Percentiles rank a stretch among this genome's conserved stretches.
These are phyloP conservation scores for Dorcus parallelipipedus DNA, from an alignment of 2,888 invertebrate species.

Conservation along the genomic window DNA sequence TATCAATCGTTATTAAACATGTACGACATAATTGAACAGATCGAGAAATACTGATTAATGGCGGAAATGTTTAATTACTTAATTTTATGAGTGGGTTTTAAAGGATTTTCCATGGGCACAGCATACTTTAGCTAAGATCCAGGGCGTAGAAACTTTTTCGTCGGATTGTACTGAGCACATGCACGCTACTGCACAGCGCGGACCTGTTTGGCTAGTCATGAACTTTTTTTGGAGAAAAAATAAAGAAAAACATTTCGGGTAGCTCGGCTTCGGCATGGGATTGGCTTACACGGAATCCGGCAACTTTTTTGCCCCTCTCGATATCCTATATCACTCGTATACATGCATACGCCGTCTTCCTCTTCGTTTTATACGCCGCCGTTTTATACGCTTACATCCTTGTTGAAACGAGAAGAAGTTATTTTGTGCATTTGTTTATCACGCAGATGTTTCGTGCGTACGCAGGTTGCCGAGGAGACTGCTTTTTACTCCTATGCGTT, in stretches of 20 bases:
- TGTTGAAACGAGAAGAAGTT: background rate
- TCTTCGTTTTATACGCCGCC: background rate
- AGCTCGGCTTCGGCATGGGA: slow-evolving; percentile 17
- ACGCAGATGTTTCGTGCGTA: slow-evolving; percentile 12
- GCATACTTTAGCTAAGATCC: too few relatives aligned
- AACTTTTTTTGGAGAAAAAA: slow-evolving; percentile 17
- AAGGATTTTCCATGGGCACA: too few relatives aligned
- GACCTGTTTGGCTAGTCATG: slow-evolving; percentile 16
- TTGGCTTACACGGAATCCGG: slow-evolving; percentile 16
- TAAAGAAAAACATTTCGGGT: slow-evolving; percentile 19
- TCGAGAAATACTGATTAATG: too few relatives aligned
- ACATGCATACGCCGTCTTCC: background rate
- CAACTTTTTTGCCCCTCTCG: slow-evolving; percentile 17
- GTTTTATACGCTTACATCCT: background rate
- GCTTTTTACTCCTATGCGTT: too few relatives aligned
- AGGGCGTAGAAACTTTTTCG: background rate
- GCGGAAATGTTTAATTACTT: too few relatives aligned
- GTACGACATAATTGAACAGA: too few relatives aligned
- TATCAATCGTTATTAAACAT: too few relatives aligned
- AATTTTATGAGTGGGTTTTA: too few relatives aligned
- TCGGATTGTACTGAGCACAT: background rate
- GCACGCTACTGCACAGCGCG: background rate
- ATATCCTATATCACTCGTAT: slow-evolving; percentile 7
- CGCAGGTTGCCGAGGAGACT: background rate
- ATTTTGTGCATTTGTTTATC: slow-evolving; percentile 6